phyloP scores from a whole-genome alignment of 2,113 vertebrate genomes.

The crab-eating macaque (Macaca fascicularis) region DNA sequence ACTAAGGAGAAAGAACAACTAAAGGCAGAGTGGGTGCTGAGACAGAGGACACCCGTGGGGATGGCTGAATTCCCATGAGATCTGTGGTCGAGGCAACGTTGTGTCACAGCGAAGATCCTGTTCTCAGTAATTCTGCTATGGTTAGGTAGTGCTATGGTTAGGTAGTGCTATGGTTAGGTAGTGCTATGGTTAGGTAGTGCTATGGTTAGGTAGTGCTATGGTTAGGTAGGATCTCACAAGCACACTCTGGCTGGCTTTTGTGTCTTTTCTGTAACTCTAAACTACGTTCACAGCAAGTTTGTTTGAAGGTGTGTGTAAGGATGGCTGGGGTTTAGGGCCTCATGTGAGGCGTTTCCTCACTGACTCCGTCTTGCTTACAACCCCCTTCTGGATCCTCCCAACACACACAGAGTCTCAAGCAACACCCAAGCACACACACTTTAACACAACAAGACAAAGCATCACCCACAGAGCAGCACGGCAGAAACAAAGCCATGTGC shows the following conservation, averaged over 20 bases:
- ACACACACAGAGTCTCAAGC: not conserved
- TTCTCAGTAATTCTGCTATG: not conserved
- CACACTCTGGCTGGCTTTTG: not conserved
- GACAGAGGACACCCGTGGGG: no score
- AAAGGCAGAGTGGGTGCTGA: not conserved
- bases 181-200: no score
- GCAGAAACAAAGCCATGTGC: not conserved
- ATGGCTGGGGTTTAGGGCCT: not conserved
- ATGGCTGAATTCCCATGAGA: not conserved
- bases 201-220: not conserved
- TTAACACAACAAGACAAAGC: not conserved
- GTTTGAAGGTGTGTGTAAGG: not conserved
- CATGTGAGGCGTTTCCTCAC: fast-evolving
- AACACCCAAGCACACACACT: not conserved
- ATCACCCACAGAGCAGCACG: not conserved
- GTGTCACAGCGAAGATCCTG: not conserved
- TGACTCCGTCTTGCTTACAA: not conserved
- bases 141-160: not conserved
- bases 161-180: no score
- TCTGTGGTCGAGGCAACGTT: not conserved
- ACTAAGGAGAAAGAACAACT: not conserved
- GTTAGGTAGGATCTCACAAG: not conserved
- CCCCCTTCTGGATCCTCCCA: not conserved
- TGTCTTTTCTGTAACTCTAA: not conserved
- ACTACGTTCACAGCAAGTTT: not conserved